phyloP scores from a whole-genome alignment of 2,797 vertebrate genomes.

The Lagodon rhomboides region DNA sequence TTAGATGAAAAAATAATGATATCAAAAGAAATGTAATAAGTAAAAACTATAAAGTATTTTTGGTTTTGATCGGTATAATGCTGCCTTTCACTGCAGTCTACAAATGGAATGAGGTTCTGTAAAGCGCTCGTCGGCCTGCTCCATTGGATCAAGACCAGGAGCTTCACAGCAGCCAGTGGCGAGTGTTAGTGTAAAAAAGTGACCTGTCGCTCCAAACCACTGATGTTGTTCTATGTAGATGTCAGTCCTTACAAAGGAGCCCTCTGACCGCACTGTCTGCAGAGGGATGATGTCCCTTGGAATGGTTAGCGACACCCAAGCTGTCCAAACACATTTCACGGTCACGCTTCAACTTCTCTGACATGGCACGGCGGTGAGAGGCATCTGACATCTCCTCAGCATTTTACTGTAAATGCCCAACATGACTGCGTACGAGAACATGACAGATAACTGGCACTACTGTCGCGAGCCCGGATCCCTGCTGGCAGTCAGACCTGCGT shows the following conservation, averaged over 20 bases:
- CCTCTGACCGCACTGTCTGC: constrained; percentile 53
- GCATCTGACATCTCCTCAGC: constrained; percentile 72
- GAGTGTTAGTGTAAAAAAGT: constrained; percentile 53
- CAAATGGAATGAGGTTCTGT: constrained; percentile 1
- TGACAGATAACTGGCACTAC: constrained; percentile 45
- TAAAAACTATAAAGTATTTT: too few relatives aligned
- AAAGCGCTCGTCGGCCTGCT: constrained; percentile 9
- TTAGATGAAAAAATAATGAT: too few relatives aligned
- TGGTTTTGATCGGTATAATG: not conserved
- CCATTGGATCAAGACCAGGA: constrained; percentile 25
- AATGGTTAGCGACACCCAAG: constrained; percentile 75
- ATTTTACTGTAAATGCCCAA: constrained; percentile 67
- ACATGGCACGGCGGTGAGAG: constrained; percentile 68
- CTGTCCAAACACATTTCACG: constrained; percentile 81
- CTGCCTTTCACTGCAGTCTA: not conserved
- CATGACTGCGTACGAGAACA: constrained; percentile 55
- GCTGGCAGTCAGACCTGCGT: constrained; percentile 28
- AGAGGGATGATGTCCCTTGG: constrained; percentile 68
- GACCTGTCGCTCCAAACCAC: constrained; percentile 61
- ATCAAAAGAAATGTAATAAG: too few relatives aligned
- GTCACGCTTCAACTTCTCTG: constrained; percentile 67
- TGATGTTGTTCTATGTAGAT: constrained; percentile 57
- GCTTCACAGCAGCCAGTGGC: constrained; percentile 41
- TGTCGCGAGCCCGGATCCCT: constrained; percentile 26
- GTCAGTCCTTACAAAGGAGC: constrained; percentile 56